Evolutionary conservation across 2,113 vertebrate species (phyloP), one percentile per base, ranked within the genome.

Genomic region (Etheostoma cragini): DNA sequence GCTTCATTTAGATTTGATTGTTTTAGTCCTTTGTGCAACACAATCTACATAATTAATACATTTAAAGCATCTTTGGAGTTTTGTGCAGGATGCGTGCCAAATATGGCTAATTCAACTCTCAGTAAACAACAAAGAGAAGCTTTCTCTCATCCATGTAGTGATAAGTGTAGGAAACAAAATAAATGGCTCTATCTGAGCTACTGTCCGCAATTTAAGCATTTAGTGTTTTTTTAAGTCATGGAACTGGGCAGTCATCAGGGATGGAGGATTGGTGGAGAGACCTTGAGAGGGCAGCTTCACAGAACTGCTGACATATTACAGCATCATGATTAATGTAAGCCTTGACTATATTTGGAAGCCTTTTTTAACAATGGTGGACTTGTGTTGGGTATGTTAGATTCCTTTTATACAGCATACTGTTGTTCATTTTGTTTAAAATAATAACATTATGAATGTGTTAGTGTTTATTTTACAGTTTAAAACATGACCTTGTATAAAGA

Each of bases 231-330:
- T 73, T 76, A 68, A 47, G n/a, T 81, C 72, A 70, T 10, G 66
- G 78, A 78, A 49, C 62, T 7, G 35, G 71, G 54, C 5, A 80
- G 89, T 84, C 83, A 87, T 81, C 64, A 10, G 86, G 85, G 91
- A 80, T 17, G 45, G 26, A 77, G 78, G 76, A 91, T 91, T 93
- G 91, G 93, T 93, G 88, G 85, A 87, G 84, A 53, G 86, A 86
- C 89, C 90, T 93, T 90, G 88, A 87, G 81, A 88, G 87, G 79
- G 57, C 83, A 89, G 79, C 80, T 82, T 85, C 65, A 85, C 72
- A 86, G 79, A 87, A 84, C 17, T 78, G 91, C 91, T 92, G 90
- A 93, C 61, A 26, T 84, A 24, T 72, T 60, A 53, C 49, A 69
- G 84, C 58, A 70, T 50, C 24, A 35, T 85, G 84, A 92, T 92